Percentiles rank a stretch among this genome's conserved stretches.
phyloP scores from a whole-genome alignment of 2,113 vertebrate genomes.

The Otis tarda region DNA sequence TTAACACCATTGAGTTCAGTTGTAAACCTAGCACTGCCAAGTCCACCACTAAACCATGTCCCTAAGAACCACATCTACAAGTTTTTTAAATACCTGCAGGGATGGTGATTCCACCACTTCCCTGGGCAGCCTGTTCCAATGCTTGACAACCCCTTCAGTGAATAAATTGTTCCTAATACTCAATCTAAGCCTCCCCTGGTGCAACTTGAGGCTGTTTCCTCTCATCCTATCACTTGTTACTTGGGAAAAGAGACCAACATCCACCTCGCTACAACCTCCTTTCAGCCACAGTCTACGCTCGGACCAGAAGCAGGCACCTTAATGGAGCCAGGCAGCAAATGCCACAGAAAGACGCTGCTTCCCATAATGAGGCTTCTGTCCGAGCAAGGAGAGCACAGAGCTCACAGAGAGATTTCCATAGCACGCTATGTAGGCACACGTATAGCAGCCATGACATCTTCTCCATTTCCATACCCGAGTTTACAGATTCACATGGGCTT shows the following conservation, averaged over 20 bases:
- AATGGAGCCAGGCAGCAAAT: neutral
- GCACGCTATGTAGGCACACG: accelerated
- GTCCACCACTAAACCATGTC: too few relatives aligned
- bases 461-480: neutral
- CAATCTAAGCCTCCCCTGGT: too few relatives aligned
- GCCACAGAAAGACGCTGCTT: neutral
- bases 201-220: too few relatives aligned
- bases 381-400: neutral
- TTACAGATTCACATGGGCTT: neutral
- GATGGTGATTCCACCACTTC: too few relatives aligned
- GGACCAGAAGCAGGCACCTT: neutral
- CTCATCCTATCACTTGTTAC: neutral
- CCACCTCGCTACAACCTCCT: neutral
- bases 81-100: too few relatives aligned
- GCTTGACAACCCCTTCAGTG: too few relatives aligned
- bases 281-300: neutral
- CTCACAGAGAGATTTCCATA: neutral
- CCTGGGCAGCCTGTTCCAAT: too few relatives aligned
- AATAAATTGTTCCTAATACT: too few relatives aligned
- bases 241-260: neutral
- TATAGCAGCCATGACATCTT: neutral
- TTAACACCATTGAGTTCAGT: too few relatives aligned
- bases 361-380: neutral
- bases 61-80: too few relatives aligned
- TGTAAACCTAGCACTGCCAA: too few relatives aligned